Base-by-base conservation (phyloP, 2,797 vertebrate genomes). In the Catamblyrhynchus diadema region DNA sequence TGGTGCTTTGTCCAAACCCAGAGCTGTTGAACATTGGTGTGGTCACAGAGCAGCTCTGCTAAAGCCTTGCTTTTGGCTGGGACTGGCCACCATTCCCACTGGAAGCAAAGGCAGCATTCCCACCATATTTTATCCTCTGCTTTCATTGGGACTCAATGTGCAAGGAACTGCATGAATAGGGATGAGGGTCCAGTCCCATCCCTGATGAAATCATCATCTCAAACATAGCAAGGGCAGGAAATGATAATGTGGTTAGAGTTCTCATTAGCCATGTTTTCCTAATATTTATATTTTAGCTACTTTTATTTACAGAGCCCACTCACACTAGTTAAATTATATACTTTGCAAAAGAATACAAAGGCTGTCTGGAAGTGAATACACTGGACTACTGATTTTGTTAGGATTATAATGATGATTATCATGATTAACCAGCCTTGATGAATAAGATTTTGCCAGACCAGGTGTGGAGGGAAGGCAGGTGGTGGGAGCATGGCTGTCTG, bases 221-320 rank as follows among this genome's bases (percentile, higher is more conserved):
- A 83, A 74, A 72, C 32, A 53, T 10, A 92, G 81, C 77, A 88
- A 91, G 54, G 72, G 27, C 89, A 96, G 89, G 94, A 95, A 94
- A 87, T 42, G 69, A 78, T 92, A 95, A 89, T 2, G 0, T n/a
- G 24, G 74, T 83, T 89, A 69, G 61, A 59, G 86, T 48, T 93
- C 81, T 85, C 79, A 86, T 92, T 89, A 94, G 69, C 79, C 2
- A 1, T 51, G 32, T 92, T 91, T 91, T 91, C 72, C 82, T 72
- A 91, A 95, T 79, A 94, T 81, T 95, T 93, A 88, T 79, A 94
- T 84, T 93, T 93, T 73, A 70, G 59, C 48, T 94, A 79, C 82
- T 94, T 94, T 84, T 91, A 90, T 96, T 91, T 93, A 91, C 32
- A 5, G 54, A 86, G 70, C 51, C 60, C 66, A 21, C 87, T 94